Conservation (phyloP, 1,140 invertebrate genomes). For the Sarcophaga bullata region DNA sequence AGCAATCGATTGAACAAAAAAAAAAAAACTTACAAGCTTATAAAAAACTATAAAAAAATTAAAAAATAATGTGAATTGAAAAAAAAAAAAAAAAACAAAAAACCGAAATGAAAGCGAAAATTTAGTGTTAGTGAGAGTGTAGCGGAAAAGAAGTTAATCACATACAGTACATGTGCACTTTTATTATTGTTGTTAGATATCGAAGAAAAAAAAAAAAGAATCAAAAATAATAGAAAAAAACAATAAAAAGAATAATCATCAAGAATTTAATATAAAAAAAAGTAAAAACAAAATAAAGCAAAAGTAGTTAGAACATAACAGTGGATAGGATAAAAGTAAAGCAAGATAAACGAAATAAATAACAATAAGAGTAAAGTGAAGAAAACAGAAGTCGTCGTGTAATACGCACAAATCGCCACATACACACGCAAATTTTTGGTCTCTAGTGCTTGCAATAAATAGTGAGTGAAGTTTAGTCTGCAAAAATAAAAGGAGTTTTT, state of each 20-base stretch:
- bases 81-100: not conserved
- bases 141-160: constrained; percentile 20
- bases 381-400: too few relatives aligned
- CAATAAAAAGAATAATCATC: not conserved
- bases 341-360: not conserved
- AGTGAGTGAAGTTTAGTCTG: not conserved
- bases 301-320: constrained; percentile 10
- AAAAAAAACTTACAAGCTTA: too few relatives aligned
- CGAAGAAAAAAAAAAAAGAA: not conserved
- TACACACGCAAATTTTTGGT: too few relatives aligned
- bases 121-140: not conserved
- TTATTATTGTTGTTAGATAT: not conserved
- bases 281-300: too few relatives aligned
- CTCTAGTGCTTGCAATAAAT: not conserved
- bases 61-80: not conserved
- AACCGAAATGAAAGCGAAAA: constrained; percentile 1
- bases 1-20: not conserved
- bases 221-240: not conserved
- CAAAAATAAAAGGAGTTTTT: not conserved
- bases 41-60: too few relatives aligned
- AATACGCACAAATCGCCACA: too few relatives aligned
- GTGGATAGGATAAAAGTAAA: not conserved
- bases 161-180: not conserved
- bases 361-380: not conserved
- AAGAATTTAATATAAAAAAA: too few relatives aligned